Evolutionary conservation across 2,888 invertebrate species (phyloP).

Genomic region (Sturmia bella): DNA sequence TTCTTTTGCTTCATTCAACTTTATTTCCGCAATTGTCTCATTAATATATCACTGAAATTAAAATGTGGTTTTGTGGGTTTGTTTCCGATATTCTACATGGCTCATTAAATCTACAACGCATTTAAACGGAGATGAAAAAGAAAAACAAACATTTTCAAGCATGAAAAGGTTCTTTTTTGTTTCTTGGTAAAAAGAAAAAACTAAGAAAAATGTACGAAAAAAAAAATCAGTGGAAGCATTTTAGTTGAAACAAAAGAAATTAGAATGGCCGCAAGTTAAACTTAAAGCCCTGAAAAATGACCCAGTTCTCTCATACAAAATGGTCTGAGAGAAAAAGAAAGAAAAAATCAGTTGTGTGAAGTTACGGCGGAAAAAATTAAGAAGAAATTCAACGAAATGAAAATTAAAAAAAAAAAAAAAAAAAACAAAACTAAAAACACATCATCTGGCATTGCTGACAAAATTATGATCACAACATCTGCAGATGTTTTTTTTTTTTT

Average conservation of each 20-base stretch:
- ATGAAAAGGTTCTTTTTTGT: not conserved
- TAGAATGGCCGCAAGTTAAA: no score
- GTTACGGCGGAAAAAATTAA: constrained; percentile 21
- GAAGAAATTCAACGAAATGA: constrained; percentile 21
- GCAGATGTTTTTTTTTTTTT: constrained; percentile 1
- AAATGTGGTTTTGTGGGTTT: constrained; percentile 45
- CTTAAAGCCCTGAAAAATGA: constrained; percentile 10
- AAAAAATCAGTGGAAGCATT: not conserved
- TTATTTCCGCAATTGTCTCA: constrained; percentile 67
- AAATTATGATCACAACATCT: constrained; percentile 37
- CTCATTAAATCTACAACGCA: constrained; percentile 47
- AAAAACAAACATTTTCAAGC: not conserved
- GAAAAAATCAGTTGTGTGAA: constrained; percentile 7
- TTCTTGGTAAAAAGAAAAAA: constrained; percentile 20
- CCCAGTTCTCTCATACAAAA: no score
- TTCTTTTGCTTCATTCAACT: constrained; percentile 65
- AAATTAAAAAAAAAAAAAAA: not conserved
- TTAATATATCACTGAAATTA: constrained; percentile 55
- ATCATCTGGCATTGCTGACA: constrained; percentile 36
- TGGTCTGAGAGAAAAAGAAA: not conserved
- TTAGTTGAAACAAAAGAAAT: not conserved
- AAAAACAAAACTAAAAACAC: not conserved
- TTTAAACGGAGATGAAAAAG: constrained; percentile 14
- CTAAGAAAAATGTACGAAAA: not conserved
- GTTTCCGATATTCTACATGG: constrained; percentile 47